Evolutionary conservation across 2,797 vertebrate genomes (phyloP).

Genomic region (Thripadectes ignobilis): DNA sequence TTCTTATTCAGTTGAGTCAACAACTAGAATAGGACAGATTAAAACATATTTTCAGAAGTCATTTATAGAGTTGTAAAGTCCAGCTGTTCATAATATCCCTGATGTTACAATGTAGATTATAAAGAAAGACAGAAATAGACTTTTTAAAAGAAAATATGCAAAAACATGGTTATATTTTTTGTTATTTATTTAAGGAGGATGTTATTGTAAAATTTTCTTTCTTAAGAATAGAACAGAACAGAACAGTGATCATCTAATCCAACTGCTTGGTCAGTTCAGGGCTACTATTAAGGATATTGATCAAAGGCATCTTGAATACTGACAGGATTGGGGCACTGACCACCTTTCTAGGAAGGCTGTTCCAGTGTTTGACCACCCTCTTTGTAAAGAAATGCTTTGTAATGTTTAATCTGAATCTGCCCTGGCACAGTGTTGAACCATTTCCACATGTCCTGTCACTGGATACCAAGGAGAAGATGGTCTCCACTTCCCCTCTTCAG

Average conservation of each 20-base stretch:
- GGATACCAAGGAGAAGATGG: not conserved
- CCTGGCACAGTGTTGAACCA: not conserved
- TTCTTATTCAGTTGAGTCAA: not conserved
- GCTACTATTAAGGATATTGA: not conserved
- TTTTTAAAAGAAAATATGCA: not conserved
- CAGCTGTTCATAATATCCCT: not conserved
- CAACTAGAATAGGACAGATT: not conserved
- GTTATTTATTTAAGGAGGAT: not conserved
- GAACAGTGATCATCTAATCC: not conserved
- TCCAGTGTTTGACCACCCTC: not conserved
- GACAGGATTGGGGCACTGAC: not conserved
- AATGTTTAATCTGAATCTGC: not conserved
- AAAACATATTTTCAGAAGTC: constrained; percentile 18
- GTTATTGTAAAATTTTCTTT: not conserved
- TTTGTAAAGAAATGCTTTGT: not conserved
- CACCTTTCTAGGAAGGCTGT: not conserved
- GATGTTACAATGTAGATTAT: not conserved
- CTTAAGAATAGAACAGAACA: not conserved
- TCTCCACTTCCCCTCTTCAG: not conserved
- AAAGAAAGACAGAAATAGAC: not conserved
- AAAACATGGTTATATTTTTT: not conserved
- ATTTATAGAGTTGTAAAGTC: not conserved
- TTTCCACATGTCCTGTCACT: rapidly evolving
- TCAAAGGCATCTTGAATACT: not conserved
- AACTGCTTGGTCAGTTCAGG: not conserved